Evolutionary conservation across 2,888 invertebrate species (phyloP), one percentile per base, ranked within the genome.

Genomic region (Balanococcus diminutus): DNA sequence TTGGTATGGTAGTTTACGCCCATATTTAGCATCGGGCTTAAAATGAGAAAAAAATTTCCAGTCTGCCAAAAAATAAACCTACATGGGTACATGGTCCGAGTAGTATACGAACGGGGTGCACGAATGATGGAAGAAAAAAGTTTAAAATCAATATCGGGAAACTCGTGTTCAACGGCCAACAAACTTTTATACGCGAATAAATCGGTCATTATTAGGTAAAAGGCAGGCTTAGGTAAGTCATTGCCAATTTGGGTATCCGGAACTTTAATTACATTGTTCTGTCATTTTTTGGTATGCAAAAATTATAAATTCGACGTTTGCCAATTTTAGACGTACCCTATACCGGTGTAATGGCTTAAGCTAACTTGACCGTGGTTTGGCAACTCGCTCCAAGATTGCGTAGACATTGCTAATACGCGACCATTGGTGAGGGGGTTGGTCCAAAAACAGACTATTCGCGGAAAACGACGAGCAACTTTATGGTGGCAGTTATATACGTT

Each of bases 281-380:
- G 75, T 79, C 75, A 79, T 79, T 79, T 36, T 79, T 32, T 32
- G 75, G 32, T 79, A 79, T 36, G 11, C 19, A 9, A 79, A 79
- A 79, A 79, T 79, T 19, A 79, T 79, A 79, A 79, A 67, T 79
- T 79, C 36, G 19, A 32, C 75, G 75, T 79, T 79, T 79, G 75
- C 75, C 75, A 79, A 79, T 79, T 79, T 36, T 79, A 36, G 32
- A 32, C 75, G 75, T 79, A 79, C 75, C 75, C 75, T 79, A 79
- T 79, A 79, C 36, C 75, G 19, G 75, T 79, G 75, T 79, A 79
- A 79, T 79, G 75, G 75, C 75, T 79, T 46, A 39, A 82, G 82
- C 82, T 82, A 82, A 82, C 82, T 82, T 82, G 82, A 82, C 82
- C 82, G 82, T 82, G 82, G 82, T 82, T 82, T 82, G 82, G 82